Evolutionary conservation across 1,140 invertebrate species (phyloP), one percentile per base, ranked within the genome.

Genomic region (Zophobas morio): DNA sequence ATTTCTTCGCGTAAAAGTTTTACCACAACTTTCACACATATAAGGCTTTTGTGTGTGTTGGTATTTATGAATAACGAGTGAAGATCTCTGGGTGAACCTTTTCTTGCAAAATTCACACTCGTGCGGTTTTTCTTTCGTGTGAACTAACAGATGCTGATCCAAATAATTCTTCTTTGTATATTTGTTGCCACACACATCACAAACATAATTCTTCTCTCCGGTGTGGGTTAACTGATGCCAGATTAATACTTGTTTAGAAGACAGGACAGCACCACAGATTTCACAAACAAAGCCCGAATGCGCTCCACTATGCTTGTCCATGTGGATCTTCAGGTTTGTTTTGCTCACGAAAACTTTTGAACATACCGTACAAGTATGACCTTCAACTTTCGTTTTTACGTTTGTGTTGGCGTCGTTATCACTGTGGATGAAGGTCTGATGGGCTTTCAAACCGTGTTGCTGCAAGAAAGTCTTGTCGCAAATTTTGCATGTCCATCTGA

Each of bases 271-370:
- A n/a, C 51, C 63, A 66, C 60, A 51, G 6, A 46, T 6, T 8
- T 75, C 54, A 70, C 49, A 54, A 32, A 53, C 20, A 53, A 56
- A 37, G 32, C 2, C 6, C 33, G 39, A 3, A 33, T 71, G 40
- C 8, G n/a, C 54, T 39, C 63, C 56, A n/a, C 32, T 34, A 71
- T 76, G 75, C 6, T 34, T 56, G 4, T 35, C 34, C 42, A 53
- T 60, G 95, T 90, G 60, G 92, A 94, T 87, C 89, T 79, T 80
- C 33, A 47, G 51, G 35, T 2, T n/a, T n/a, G 34, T 3, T 32
- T 71, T 47, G 34, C 34, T 8, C 1, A 4, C 36, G 3, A 71
- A 71, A 49, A 32, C 40, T 49, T 71, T 71, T 34, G 1, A 33
- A 32, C 70, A 71, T 1, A 66, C 20, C 6, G 32, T 39, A 34